Conservation (phyloP, 2,797 vertebrate species). For the Myotis planiceps region DNA sequence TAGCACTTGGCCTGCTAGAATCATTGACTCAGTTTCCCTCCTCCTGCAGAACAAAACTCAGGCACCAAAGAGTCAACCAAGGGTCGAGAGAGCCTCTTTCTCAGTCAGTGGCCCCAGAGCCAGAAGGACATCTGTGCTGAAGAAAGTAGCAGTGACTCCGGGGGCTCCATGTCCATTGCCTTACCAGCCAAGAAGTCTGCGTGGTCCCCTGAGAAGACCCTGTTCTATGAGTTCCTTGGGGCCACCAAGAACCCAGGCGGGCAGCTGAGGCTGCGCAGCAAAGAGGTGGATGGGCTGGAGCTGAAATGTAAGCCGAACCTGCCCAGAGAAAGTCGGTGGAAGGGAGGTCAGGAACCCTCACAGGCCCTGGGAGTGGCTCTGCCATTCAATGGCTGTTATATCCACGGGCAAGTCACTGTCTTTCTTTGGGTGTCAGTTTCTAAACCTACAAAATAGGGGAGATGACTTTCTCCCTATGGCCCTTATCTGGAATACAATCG, state of each 20-base stretch:
- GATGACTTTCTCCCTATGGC: background rate
- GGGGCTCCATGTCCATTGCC: background rate
- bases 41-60: slow-evolving; percentile 46
- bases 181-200: slow-evolving; percentile 67
- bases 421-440: background rate
- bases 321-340: background rate
- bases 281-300: slow-evolving; percentile 71
- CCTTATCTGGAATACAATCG: background rate
- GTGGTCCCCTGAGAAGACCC: slow-evolving; percentile 63
- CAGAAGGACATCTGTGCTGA: slow-evolving; percentile 60
- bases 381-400: background rate
- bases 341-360: background rate
- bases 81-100: slow-evolving; percentile 50
- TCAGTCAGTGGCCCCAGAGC: slow-evolving; percentile 64
- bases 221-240: slow-evolving; percentile 75
- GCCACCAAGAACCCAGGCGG: slow-evolving; percentile 61
- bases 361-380: background rate
- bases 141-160: slow-evolving; percentile 44
- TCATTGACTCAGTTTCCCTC: slow-evolving; percentile 48
- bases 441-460: background rate
- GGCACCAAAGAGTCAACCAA: slow-evolving; percentile 59
- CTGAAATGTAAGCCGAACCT: slow-evolving; percentile 60
- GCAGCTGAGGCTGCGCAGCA: slow-evolving; percentile 68
- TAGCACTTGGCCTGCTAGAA: background rate
- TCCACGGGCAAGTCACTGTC: background rate